Evolutionary conservation across 2,888 invertebrate species (phyloP).

Genomic region (Acleris laterana): DNA sequence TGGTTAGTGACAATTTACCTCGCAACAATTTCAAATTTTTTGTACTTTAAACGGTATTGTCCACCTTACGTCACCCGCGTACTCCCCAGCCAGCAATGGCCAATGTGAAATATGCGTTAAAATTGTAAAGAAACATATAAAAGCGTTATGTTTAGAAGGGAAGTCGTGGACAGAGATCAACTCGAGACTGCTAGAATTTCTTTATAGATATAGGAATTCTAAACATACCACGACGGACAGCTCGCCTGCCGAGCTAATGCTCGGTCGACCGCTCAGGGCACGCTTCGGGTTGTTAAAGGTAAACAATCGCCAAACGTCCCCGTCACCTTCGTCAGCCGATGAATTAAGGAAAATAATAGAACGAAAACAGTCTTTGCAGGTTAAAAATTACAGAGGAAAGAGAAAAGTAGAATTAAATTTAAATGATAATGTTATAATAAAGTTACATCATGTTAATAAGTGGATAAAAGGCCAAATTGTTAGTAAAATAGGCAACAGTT

Average conservation of each 20-base stretch:
- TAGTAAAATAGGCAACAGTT: neutral
- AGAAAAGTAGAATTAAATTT: neutral
- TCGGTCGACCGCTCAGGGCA: neutral
- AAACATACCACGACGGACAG: conserved; percentile 17
- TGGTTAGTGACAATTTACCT: conserved; percentile 25
- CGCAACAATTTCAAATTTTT: conserved; percentile 15
- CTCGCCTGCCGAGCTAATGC: conserved; percentile 14
- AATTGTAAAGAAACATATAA: conserved; percentile 30
- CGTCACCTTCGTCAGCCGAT: conserved; percentile 3
- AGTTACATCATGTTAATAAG: neutral
- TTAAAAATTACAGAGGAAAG: conserved; percentile 6
- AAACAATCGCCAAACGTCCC: neutral
- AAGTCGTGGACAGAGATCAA: neutral
- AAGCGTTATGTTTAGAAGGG: conserved; percentile 5
- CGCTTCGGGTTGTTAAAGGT: neutral
- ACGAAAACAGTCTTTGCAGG: conserved; percentile 9
- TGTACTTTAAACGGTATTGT: conserved; percentile 22
- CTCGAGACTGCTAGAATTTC: neutral
- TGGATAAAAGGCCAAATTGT: neutral
- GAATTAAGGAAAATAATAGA: neutral
- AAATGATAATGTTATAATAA: neutral
- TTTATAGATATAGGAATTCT: conserved; percentile 17
- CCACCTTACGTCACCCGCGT: conserved; percentile 21
- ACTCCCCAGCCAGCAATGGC: conserved; percentile 21
- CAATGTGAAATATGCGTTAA: conserved; percentile 27